Percentiles rank a stretch among this genome's conserved stretches.
These are phyloP conservation scores for Cardiocondyla obscurior DNA, from an alignment of 1,140 invertebrate species.

Conservation along the genomic window DNA sequence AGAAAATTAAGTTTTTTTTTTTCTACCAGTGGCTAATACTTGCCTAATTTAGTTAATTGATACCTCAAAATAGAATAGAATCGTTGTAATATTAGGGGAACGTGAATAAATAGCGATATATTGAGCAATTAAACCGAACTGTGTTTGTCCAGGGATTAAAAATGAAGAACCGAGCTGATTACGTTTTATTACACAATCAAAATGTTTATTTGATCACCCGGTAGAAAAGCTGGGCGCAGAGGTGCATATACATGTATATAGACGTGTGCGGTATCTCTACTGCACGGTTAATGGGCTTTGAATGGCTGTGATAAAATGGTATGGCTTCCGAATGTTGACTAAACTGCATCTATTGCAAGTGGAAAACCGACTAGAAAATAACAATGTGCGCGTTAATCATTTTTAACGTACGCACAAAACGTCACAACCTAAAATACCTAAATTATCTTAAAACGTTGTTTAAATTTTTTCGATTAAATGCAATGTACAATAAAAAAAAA, in stretches of 20 bases:
- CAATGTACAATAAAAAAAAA: neutral
- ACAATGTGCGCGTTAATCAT: slow-evolving; percentile 66
- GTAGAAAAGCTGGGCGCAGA: slow-evolving; percentile 73
- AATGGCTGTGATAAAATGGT: slow-evolving; percentile 84
- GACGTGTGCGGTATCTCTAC: slow-evolving; percentile 82
- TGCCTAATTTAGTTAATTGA: neutral
- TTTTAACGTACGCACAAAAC: neutral
- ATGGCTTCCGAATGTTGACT: slow-evolving; percentile 84
- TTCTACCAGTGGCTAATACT: neutral
- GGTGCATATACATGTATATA: slow-evolving; percentile 79
- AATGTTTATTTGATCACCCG: slow-evolving; percentile 67
- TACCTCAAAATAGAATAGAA: neutral
- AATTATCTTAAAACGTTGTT: neutral
- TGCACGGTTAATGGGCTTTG: slow-evolving; percentile 84
- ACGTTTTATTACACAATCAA: slow-evolving; percentile 3
- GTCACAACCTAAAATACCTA: too few species aligned
- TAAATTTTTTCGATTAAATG: neutral
- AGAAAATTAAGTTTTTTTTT: neutral
- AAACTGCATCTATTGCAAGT: slow-evolving; percentile 83
- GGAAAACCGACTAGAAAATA: slow-evolving; percentile 84
- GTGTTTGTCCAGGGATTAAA: neutral
- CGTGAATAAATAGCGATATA: neutral
- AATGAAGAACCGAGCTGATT: neutral
- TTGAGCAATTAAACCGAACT: neutral
- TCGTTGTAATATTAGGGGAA: too few species aligned